Percentiles rank a stretch among this genome's conserved stretches.
phyloP scores from a whole-genome alignment of 2,888 invertebrate species.

The Eupithecia pulchellata region DNA sequence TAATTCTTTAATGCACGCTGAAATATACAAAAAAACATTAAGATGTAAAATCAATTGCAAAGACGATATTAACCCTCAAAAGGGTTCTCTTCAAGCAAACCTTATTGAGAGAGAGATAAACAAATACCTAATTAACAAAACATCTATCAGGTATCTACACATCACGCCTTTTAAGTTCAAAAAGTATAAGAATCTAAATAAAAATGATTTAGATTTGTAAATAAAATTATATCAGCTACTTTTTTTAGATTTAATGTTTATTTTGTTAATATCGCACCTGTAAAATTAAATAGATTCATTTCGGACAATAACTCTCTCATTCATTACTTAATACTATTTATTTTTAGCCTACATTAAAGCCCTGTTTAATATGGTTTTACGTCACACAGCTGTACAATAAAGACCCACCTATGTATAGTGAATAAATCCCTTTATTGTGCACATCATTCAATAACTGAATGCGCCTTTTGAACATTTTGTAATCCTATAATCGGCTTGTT shows the following conservation, averaged over 20 bases:
- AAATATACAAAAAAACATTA: too few relatives aligned
- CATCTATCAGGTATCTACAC: too few relatives aligned
- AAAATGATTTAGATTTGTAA: not conserved
- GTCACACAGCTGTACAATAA: not conserved
- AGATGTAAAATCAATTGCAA: too few relatives aligned
- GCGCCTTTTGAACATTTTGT: conserved; percentile 50
- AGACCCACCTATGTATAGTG: not conserved
- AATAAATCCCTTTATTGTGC: conserved; percentile 28
- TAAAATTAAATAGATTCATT: not conserved
- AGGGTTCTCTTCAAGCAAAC: too few relatives aligned
- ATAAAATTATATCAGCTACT: not conserved
- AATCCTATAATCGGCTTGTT: conserved; percentile 51
- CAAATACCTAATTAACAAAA: too few relatives aligned
- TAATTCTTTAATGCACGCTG: too few relatives aligned
- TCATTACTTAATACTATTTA: not conserved
- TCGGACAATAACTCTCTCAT: not conserved
- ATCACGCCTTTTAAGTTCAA: too few relatives aligned
- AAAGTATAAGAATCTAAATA: too few relatives aligned
- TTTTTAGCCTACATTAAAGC: not conserved
- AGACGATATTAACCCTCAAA: too few relatives aligned
- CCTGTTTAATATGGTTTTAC: not conserved
- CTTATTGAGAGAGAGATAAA: too few relatives aligned
- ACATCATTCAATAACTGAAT: conserved; percentile 49
- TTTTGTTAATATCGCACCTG: not conserved
- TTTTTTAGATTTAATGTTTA: too few relatives aligned